A percentile compares a stretch with the other conserved stretches of the same genome.
phyloP scores from a whole-genome alignment of 1,140 invertebrate species.

The Lasioglossum baleicum region DNA sequence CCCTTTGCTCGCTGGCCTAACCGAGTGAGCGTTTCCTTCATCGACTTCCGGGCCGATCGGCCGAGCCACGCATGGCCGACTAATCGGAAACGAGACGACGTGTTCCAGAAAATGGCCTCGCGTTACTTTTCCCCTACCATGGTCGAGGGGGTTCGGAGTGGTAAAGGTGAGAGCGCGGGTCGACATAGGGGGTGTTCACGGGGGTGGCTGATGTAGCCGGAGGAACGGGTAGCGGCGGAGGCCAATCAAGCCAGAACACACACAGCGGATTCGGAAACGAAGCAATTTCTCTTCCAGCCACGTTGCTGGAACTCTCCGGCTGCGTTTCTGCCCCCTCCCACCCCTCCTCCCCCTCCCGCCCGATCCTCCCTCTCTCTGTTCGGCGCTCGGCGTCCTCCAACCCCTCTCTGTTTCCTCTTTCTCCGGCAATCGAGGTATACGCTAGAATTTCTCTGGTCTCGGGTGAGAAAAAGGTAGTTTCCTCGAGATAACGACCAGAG shows the following conservation, averaged over 20 bases:
- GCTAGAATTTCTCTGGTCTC: constrained; percentile 57
- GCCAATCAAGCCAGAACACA: constrained; percentile 70
- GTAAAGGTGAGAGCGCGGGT: constrained; percentile 20
- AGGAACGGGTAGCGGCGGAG: constrained; percentile 34
- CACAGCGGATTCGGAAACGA: constrained; percentile 70
- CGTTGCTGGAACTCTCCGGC: constrained; percentile 58
- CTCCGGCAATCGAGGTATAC: constrained; percentile 49
- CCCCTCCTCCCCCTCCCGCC: not conserved
- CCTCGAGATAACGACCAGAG: constrained; percentile 60
- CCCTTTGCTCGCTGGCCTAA: not conserved
- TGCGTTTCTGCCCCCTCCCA: constrained; percentile 47
- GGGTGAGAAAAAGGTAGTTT: constrained; percentile 61
- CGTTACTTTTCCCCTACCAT: constrained; percentile 17
- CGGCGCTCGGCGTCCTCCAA: constrained; percentile 12
- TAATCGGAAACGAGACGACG: constrained; percentile 56
- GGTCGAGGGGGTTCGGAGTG: constrained; percentile 7
- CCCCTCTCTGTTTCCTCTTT: constrained; percentile 23
- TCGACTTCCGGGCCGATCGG: constrained; percentile 28
- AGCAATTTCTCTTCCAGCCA: constrained; percentile 73
- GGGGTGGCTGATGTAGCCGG: constrained; percentile 38
- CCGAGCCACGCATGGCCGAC: constrained; percentile 37
- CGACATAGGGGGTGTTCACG: constrained; percentile 21
- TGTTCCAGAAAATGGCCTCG: constrained; percentile 47
- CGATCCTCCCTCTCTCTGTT: constrained; percentile 4
- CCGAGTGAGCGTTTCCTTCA: not conserved